These are phyloP conservation scores for Ectemnius cavifrons DNA, from an alignment of 2,888 invertebrate species.

Conservation along the genomic window DNA sequence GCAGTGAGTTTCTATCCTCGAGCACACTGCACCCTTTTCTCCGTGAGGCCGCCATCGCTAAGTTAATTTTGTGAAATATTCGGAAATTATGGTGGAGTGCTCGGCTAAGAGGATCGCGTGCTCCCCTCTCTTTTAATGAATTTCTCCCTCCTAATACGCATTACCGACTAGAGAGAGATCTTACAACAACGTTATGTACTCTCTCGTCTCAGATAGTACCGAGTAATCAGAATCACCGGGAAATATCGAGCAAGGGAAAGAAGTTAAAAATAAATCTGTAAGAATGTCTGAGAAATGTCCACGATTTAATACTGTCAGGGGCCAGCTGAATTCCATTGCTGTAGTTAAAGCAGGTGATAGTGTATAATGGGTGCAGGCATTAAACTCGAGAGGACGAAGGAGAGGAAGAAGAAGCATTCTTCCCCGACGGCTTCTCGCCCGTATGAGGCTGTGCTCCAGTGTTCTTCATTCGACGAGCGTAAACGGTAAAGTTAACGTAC, in stretches of 20 bases:
- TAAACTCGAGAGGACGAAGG: not conserved
- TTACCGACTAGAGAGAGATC: constrained; percentile 14
- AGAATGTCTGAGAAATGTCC: not conserved
- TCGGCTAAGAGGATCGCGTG: constrained; percentile 1
- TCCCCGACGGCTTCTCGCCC: constrained; percentile 29
- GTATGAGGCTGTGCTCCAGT: constrained; percentile 5
- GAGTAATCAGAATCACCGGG: not conserved
- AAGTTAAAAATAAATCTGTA: not conserved
- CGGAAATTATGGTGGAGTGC: constrained; percentile 38
- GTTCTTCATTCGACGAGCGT: constrained; percentile 45
- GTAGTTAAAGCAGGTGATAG: constrained; percentile 7
- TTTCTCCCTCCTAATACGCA: constrained; percentile 31
- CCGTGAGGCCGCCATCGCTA: constrained; percentile 10
- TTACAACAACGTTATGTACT: not conserved
- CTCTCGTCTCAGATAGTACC: too few species aligned
- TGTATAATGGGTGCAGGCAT: not conserved
- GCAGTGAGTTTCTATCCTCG: not conserved
- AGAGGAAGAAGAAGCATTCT: not conserved
- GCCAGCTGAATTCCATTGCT: not conserved
- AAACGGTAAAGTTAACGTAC: constrained; percentile 56
- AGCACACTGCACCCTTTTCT: constrained; percentile 5
- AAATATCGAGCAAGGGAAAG: not conserved
- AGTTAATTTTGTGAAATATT: constrained; percentile 48
- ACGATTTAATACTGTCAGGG: not conserved
- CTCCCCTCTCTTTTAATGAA: constrained; percentile 28